Evolutionary conservation across 2,113 vertebrate genomes (phyloP).

Genomic region (Podocnemis expansa): DNA sequence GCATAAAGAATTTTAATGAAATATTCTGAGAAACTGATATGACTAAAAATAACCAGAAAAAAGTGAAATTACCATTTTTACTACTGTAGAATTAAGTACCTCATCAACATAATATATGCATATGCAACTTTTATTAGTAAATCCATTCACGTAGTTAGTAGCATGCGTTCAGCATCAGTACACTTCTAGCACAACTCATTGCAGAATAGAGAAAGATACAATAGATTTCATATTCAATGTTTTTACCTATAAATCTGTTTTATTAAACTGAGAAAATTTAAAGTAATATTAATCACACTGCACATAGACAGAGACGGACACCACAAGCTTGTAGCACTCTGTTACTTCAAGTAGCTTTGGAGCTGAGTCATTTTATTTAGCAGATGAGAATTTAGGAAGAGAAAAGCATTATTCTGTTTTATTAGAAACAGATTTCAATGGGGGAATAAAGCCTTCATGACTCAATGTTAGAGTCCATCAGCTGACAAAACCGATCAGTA

Average conservation of each 20-base stretch:
- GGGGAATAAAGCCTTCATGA: slow-evolving; percentile 62
- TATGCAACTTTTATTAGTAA: background rate
- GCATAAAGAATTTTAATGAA: background rate
- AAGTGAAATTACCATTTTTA: background rate
- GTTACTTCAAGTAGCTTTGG: slow-evolving; percentile 32
- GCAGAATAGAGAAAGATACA: background rate
- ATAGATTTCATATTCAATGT: background rate
- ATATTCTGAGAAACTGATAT: background rate
- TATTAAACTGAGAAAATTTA: slow-evolving; percentile 25
- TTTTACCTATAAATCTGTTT: slow-evolving; percentile 7
- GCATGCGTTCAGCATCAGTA: background rate
- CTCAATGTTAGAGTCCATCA: slow-evolving; percentile 62
- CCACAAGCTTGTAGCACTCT: slow-evolving; percentile 24
- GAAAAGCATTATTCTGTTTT: slow-evolving; percentile 66
- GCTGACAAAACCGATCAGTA: slow-evolving; percentile 70
- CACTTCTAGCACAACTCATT: background rate
- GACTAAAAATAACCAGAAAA: background rate
- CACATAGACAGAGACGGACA: slow-evolving; percentile 16
- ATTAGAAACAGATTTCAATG: slow-evolving; percentile 69
- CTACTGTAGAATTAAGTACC: background rate
- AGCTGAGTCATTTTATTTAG: slow-evolving; percentile 60
- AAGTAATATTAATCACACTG: background rate
- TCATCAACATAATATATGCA: background rate
- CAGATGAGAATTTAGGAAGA: slow-evolving; percentile 52
- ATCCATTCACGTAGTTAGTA: background rate